A percentile compares a stretch with the other conserved stretches of the same genome.
These are phyloP conservation scores for Silvanus unidentatus DNA, from an alignment of 2,888 invertebrate genomes.

Conservation along the genomic window DNA sequence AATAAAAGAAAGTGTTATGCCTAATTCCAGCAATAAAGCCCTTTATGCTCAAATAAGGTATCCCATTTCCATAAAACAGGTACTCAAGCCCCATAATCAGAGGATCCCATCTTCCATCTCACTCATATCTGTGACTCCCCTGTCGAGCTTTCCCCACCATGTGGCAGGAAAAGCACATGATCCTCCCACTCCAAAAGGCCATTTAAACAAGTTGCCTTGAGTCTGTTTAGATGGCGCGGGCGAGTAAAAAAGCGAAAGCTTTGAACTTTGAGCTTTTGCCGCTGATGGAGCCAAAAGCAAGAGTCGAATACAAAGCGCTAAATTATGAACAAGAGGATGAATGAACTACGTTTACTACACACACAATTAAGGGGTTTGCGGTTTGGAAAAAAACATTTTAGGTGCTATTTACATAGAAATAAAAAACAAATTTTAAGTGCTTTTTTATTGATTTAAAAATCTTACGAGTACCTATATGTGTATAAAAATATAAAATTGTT, in stretches of 20 bases:
- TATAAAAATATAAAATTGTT: no score
- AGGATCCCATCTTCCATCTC: conserved; percentile 11
- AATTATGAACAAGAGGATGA: no score
- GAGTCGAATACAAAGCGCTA: no score
- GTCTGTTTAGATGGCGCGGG: conserved; percentile 24
- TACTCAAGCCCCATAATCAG: conserved; percentile 1
- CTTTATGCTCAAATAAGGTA: background rate
- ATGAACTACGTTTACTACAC: no score
- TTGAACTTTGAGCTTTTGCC: background rate
- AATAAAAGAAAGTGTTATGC: conserved; percentile 37
- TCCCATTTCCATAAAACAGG: conserved; percentile 3
- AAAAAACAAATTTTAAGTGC: no score
- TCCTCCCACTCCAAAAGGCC: conserved; percentile 21
- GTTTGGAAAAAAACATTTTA: no score
- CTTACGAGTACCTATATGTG: no score
- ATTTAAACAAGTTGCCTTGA: no score
- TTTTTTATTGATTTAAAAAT: no score
- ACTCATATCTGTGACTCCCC: conserved; percentile 24
- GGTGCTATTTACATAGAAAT: no score
- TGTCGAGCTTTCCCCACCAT: conserved; percentile 23
- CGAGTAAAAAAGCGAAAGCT: conserved; percentile 1
- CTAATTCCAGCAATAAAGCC: conserved; percentile 7
- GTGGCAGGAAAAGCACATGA: conserved; percentile 19
- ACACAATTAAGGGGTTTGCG: no score
- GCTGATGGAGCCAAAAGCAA: no score